A percentile compares a stretch with the other conserved stretches of the same genome.
Conservation (phyloP, 2,113 vertebrate species). For the Pipa parva region DNA sequence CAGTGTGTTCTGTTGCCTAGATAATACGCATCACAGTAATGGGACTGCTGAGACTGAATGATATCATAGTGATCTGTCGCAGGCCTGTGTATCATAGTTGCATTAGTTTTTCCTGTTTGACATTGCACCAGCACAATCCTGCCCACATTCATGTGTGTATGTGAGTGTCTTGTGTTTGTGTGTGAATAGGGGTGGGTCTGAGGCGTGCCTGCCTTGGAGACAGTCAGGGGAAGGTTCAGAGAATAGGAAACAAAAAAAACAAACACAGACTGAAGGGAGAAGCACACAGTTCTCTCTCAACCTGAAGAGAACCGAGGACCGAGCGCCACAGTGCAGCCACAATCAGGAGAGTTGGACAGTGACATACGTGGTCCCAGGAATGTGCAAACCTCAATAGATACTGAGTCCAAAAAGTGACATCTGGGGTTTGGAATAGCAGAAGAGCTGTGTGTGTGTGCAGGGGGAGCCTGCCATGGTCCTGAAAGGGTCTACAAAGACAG, state of each 20-base stretch:
- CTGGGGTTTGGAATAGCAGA: not conserved
- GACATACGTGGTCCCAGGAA: not conserved
- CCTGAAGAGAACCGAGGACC: not conserved
- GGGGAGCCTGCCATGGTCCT: too few species aligned
- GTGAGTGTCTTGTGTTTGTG: conserved; percentile 16
- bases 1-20: too few species aligned
- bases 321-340: not conserved
- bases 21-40: too few species aligned
- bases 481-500: too few species aligned
- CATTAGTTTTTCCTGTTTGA: conserved; percentile 17
- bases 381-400: not conserved
- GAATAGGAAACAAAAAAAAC: conserved; percentile 26
- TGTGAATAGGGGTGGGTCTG: conserved; percentile 23
- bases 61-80: too few species aligned
- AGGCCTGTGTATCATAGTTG: not conserved
- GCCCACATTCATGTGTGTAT: conserved; percentile 16
- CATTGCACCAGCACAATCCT: conserved; percentile 1
- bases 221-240: conserved; percentile 23
- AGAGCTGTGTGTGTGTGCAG: not conserved
- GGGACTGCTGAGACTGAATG: too few species aligned
- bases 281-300: not conserved
- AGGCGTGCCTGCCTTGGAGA: conserved; percentile 32
- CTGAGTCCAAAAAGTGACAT: not conserved
- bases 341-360: not conserved
- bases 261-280: conserved; percentile 15